Evolutionary conservation across 2,113 vertebrate species (phyloP).

Genomic region (Saguinus midas): DNA sequence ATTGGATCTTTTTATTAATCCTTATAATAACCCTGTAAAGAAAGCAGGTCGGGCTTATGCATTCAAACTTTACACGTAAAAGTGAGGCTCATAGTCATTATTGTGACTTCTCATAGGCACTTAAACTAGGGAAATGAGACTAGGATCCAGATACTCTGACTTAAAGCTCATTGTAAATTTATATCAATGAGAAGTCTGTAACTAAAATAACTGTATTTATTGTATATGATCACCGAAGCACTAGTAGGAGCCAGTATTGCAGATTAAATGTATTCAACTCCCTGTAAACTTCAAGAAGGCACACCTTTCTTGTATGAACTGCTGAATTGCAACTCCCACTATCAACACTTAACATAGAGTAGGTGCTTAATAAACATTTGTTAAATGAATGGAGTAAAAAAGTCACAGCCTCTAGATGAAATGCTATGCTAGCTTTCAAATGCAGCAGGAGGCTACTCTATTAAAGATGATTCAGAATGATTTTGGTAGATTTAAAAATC

Average conservation of each 20-base stretch:
- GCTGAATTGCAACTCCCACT: neutral
- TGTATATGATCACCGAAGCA: neutral
- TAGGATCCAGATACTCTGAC: neutral
- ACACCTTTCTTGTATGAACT: neutral
- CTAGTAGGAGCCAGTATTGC: neutral
- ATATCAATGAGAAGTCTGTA: slow-evolving; percentile 3
- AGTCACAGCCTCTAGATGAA: neutral
- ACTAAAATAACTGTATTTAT: slow-evolving; percentile 9
- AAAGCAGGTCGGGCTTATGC: neutral
- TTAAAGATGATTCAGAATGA: slow-evolving; percentile 61
- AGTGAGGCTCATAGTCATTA: neutral
- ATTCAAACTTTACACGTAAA: neutral
- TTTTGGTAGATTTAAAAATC: slow-evolving; percentile 54
- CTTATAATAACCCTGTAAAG: neutral
- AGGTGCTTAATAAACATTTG: slow-evolving; percentile 46
- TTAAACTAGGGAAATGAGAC: neutral
- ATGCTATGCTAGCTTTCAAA: slow-evolving; percentile 39
- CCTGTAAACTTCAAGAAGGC: neutral
- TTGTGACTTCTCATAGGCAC: neutral
- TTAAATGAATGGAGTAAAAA: slow-evolving; percentile 50
- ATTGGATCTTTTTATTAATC: neutral
- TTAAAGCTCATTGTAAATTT: slow-evolving; percentile 41
- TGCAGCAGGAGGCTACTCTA: slow-evolving; percentile 42
- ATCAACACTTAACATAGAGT: neutral
- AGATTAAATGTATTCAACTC: slow-evolving; percentile 39